These are phyloP conservation scores for Strigamia maritima DNA, from an alignment of 2,888 invertebrate genomes.

Conservation along the genomic window DNA sequence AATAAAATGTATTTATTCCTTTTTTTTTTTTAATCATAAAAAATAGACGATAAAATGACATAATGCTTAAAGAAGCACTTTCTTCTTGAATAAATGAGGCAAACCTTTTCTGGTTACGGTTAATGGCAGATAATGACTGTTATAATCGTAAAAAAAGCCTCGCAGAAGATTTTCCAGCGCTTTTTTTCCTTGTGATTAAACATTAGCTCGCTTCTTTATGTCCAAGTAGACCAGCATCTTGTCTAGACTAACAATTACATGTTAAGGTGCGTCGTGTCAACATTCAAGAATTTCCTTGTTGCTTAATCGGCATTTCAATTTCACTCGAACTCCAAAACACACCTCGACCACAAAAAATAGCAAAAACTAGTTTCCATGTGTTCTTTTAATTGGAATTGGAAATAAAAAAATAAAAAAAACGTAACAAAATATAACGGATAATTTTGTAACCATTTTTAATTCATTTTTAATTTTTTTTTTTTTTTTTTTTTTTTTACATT, in stretches of 20 bases:
- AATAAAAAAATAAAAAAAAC: no score
- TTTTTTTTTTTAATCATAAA: no score
- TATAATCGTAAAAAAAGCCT: neutral
- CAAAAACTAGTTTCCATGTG: neutral
- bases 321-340: neutral
- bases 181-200: neutral
- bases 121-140: neutral
- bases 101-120: neutral
- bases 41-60: no score
- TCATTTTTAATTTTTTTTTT: neutral
- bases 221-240: neutral
- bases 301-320: neutral
- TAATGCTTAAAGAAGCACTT: no score
- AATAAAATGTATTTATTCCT: no score
- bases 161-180: neutral
- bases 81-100: neutral
- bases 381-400: neutral
- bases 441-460: neutral
- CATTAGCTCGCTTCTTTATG: neutral
- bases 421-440: no score
- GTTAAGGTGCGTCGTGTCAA: conserved; percentile 1
- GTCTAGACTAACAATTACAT: neutral
- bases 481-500: neutral
- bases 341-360: neutral
- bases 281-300: conserved; percentile 8